Percentiles rank a stretch among this genome's conserved stretches.
Evolutionary conservation across 2,113 vertebrate species (phyloP).

Genomic region (Cyprinus carpio): DNA sequence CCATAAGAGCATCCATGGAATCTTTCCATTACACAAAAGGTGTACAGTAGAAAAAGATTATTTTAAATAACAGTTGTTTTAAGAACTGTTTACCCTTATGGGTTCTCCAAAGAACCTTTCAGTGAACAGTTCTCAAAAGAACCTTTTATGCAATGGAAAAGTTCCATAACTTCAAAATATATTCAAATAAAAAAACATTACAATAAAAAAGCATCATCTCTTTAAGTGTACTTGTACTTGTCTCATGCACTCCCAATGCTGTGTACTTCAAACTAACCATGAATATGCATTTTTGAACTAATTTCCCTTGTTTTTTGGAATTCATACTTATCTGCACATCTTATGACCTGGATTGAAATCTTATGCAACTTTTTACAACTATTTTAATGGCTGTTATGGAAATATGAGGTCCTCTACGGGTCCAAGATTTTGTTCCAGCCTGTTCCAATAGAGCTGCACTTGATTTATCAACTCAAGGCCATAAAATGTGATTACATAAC

Average conservation of each 20-base stretch:
- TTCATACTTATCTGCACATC: neutral
- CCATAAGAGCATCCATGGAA: too few relatives aligned
- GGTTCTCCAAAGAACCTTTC: neutral
- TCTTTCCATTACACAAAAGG: too few relatives aligned
- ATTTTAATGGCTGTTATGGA: neutral
- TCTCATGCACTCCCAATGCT: neutral
- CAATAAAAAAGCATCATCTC: neutral
- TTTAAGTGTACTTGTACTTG: neutral
- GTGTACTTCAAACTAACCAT: neutral
- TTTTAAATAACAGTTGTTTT: too few relatives aligned
- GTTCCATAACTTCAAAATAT: too few relatives aligned
- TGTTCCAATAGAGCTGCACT: neutral
- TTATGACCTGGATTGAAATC: neutral
- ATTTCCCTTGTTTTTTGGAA: neutral
- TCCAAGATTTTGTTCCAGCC: slow-evolving; percentile 16
- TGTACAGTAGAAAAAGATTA: too few relatives aligned
- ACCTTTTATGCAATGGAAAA: neutral
- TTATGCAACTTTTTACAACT: neutral
- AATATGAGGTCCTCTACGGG: neutral
- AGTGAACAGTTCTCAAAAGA: neutral
- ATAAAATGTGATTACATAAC: slow-evolving; percentile 34
- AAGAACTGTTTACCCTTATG: neutral
- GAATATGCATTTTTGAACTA: neutral
- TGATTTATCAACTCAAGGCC: slow-evolving; percentile 37
- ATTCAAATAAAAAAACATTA: too few relatives aligned